A percentile compares a stretch with the other conserved stretches of the same genome.
Evolutionary conservation across 2,888 invertebrate genomes (phyloP).

Genomic region (Acanthosepion esculentum): DNA sequence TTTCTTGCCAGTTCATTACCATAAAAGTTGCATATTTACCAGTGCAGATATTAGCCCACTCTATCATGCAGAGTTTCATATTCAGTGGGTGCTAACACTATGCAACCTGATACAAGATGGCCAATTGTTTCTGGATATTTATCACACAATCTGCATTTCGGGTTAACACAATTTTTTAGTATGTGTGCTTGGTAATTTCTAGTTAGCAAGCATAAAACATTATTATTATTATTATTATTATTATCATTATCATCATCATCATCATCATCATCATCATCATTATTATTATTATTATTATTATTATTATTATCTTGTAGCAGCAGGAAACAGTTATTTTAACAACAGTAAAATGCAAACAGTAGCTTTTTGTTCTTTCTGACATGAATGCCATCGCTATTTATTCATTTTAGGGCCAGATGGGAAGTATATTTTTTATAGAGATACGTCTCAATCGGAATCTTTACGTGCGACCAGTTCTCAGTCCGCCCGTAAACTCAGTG

Average conservation of each 20-base stretch:
- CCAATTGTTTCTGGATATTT: too few species aligned
- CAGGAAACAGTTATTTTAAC: neutral
- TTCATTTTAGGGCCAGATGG: neutral
- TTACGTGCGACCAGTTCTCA: neutral
- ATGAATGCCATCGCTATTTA: neutral
- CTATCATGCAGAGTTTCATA: too few species aligned
- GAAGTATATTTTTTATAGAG: neutral
- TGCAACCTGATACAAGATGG: too few species aligned
- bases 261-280: too few species aligned
- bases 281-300: neutral
- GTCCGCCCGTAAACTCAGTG: neutral
- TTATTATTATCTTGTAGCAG: neutral
- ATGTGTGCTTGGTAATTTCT: too few species aligned
- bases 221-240: neutral
- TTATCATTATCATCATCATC: neutral
- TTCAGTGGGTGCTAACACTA: too few species aligned
- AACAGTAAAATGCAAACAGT: neutral
- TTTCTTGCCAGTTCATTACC: too few species aligned
- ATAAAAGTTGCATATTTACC: too few species aligned
- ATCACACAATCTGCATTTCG: too few species aligned
- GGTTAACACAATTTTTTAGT: too few species aligned
- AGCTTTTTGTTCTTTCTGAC: neutral
- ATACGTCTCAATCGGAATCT: neutral
- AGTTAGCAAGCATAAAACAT: too few species aligned
- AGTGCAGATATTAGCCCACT: too few species aligned